phyloP scores from a whole-genome alignment of 2,888 invertebrate species.

The Oegoconia quadripuncta region DNA sequence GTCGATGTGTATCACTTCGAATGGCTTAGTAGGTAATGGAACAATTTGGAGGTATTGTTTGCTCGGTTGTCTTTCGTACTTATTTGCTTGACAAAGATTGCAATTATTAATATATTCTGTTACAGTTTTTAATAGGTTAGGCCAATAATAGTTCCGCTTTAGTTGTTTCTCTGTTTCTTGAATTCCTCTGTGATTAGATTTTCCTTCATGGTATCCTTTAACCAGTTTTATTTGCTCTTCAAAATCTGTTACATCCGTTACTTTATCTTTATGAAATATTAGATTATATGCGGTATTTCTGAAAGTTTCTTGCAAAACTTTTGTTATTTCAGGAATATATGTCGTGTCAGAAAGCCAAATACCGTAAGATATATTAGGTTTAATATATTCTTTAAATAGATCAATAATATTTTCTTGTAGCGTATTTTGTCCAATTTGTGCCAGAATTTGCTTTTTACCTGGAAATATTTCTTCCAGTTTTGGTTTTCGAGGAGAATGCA shows the following conservation, averaged over 20 bases:
- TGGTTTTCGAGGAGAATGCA: too few relatives aligned
- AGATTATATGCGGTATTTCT: conserved; percentile 24
- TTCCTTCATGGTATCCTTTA: conserved; percentile 25
- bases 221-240: conserved; percentile 26
- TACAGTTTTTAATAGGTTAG: too few relatives aligned
- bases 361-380: too few relatives aligned
- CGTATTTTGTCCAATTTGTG: too few relatives aligned
- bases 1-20: conserved; percentile 21
- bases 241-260: conserved; percentile 25
- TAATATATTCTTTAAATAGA: too few relatives aligned
- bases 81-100: conserved; percentile 18
- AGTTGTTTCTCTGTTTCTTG: conserved; percentile 23
- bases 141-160: conserved; percentile 24
- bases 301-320: conserved; percentile 22
- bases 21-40: conserved; percentile 17
- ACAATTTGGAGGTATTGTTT: conserved; percentile 16
- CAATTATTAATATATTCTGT: conserved; percentile 26
- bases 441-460: too few relatives aligned
- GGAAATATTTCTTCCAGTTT: too few relatives aligned
- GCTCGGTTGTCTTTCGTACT: conserved; percentile 23
- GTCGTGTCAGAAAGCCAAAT: too few relatives aligned
- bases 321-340: too few relatives aligned
- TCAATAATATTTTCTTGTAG: too few relatives aligned
- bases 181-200: conserved; percentile 27
- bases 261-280: conserved; percentile 18